Conservation (phyloP, 2,888 invertebrate species). For the Caradrina clavipalpis region DNA sequence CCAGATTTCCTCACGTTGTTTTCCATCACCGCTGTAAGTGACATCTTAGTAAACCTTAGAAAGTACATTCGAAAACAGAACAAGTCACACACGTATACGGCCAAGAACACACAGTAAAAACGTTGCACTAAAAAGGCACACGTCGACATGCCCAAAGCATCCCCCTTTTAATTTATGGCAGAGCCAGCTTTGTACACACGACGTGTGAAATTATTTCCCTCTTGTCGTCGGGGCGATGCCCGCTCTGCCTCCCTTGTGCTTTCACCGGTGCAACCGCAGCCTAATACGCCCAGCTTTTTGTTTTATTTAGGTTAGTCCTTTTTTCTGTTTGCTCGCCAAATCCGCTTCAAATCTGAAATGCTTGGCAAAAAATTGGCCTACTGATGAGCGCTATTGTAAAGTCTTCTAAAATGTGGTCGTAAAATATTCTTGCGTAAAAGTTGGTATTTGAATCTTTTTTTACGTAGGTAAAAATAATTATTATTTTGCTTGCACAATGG, state of each 20-base stretch:
- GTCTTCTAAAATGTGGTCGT: no score
- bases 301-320: constrained; percentile 22
- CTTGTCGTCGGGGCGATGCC: constrained; percentile 16
- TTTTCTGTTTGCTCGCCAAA: constrained; percentile 22
- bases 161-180: constrained; percentile 46
- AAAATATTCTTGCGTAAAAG: no score
- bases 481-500: no score
- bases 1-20: no score
- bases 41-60: no score
- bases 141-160: constrained; percentile 19
- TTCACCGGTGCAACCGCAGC: constrained; percentile 13
- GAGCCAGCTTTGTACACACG: constrained; percentile 39
- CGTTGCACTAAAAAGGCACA: constrained; percentile 35
- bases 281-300: constrained; percentile 2
- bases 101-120: not conserved
- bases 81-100: not conserved
- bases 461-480: no score
- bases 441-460: no score
- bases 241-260: constrained; percentile 20
- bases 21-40: no score
- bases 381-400: no score
- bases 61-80: no score
- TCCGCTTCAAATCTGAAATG: not conserved
- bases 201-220: constrained; percentile 55
- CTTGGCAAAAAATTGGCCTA: not conserved